These are phyloP conservation scores for Cuculus canorus DNA, from an alignment of 2,797 vertebrate species.

Conservation along the genomic window DNA sequence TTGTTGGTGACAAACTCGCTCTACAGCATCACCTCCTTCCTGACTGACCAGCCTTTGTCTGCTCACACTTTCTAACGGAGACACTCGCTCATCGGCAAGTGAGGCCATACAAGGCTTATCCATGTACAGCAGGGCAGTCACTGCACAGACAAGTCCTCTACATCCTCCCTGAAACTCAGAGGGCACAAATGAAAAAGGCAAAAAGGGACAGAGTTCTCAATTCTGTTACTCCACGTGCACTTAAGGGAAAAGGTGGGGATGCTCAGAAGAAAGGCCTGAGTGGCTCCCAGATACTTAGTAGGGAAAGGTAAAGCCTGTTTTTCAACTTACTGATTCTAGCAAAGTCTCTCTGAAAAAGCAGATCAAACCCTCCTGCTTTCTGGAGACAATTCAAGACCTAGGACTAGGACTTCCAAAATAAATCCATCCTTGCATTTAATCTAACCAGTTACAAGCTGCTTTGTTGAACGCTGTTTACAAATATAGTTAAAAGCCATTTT, in stretches of 20 bases:
- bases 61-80: neutral
- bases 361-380: neutral
- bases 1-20: neutral
- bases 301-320: neutral
- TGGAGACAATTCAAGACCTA: neutral
- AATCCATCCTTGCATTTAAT: neutral
- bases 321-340: neutral
- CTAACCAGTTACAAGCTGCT: neutral
- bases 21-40: neutral
- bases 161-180: neutral
- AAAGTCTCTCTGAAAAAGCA: neutral
- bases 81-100: neutral
- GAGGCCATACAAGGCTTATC: neutral
- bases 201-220: neutral
- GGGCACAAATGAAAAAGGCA: neutral
- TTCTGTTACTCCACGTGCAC: neutral
- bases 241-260: neutral
- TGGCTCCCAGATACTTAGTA: neutral
- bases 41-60: neutral
- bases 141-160: neutral
- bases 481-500: neutral
- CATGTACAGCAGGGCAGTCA: neutral
- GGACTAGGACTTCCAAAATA: neutral
- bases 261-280: neutral
- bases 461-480: neutral